Evolutionary conservation across 2,888 invertebrate species (phyloP).

Genomic region (Thysanoteuthis rhombus): DNA sequence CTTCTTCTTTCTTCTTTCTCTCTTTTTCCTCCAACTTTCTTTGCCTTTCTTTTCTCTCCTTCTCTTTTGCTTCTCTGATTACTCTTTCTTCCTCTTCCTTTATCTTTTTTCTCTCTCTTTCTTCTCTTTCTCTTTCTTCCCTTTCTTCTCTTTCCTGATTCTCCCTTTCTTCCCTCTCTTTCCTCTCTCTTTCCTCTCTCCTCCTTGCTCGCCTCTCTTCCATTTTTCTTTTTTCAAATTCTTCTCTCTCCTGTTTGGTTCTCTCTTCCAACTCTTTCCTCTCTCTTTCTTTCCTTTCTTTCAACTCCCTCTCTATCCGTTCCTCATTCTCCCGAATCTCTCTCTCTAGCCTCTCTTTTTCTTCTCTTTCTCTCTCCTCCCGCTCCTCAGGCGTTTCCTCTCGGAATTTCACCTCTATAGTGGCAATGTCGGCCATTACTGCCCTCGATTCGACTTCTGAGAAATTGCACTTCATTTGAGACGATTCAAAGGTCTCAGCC

Average conservation of each 20-base stretch:
- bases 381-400: neutral
- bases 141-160: neutral
- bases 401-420: neutral
- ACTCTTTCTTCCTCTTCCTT: neutral
- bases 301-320: neutral
- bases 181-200: neutral
- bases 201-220: neutral
- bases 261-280: neutral
- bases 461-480: neutral
- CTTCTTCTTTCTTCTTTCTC: neutral
- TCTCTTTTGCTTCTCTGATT: neutral
- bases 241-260: neutral
- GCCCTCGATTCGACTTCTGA: neutral
- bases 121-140: neutral
- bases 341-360: neutral
- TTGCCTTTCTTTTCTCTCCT: neutral
- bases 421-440: neutral
- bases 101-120: neutral
- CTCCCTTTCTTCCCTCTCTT: neutral
- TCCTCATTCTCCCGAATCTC: neutral
- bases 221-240: neutral
- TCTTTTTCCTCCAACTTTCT: neutral
- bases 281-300: neutral
- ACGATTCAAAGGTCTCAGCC: neutral
- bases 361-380: neutral